phyloP scores from a whole-genome alignment of 2,113 vertebrate genomes.

The Nannospalax galili region DNA sequence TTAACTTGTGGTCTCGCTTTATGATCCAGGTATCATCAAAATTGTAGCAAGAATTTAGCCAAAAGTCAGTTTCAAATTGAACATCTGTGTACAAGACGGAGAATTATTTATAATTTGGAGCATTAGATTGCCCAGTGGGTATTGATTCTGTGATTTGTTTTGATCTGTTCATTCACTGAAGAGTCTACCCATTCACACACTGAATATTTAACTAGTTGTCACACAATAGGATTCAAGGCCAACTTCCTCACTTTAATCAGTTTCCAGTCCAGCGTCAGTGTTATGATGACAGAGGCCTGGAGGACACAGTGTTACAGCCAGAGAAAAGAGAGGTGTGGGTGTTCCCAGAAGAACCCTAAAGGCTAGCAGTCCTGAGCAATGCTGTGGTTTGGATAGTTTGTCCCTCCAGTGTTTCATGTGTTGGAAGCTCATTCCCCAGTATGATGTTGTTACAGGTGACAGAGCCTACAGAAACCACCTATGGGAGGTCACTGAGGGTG shows the following conservation, averaged over 20 bases:
- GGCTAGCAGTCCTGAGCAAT: neutral
- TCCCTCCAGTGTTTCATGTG: neutral
- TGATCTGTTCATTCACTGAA: neutral
- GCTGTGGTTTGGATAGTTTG: neutral
- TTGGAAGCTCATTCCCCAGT: neutral
- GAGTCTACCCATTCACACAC: neutral
- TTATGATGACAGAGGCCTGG: neutral
- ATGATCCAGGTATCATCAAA: accelerated
- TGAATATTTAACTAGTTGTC: neutral
- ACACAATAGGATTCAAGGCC: neutral
- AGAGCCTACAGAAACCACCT: neutral
- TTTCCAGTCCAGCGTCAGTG: neutral
- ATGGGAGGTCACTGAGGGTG: neutral
- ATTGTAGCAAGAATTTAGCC: neutral
- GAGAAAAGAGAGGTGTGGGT: neutral
- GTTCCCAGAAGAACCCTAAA: neutral
- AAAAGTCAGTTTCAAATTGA: neutral
- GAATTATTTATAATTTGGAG: neutral
- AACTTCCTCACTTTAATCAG: neutral
- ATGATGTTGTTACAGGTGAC: neutral
- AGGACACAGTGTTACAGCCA: neutral
- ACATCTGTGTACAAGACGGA: neutral
- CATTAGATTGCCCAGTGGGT: neutral
- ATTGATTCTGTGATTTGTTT: neutral
- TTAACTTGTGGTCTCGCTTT: neutral